Base-by-base conservation (phyloP, 1,140 invertebrate species). In the Caenorhabditis tropicalis region DNA sequence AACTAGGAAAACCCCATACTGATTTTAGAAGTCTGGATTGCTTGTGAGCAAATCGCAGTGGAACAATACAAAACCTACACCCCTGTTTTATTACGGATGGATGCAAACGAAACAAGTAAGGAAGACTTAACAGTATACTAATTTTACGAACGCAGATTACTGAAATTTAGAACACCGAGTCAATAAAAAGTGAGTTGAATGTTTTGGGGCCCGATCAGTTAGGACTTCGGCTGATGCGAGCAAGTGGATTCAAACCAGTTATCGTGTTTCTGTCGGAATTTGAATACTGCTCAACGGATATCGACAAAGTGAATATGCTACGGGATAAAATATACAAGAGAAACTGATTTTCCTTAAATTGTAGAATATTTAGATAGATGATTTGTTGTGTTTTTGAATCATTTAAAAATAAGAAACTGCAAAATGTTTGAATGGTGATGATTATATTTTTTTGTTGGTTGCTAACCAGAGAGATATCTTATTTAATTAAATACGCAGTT, bases 31-130 rank as follows among this genome's bases (percentile, higher is more conserved):
- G 16, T 29, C 60, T 9, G 24, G 27, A 15, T 19, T 58, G 7
- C 82, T 49, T 3, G 36, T 39, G 43, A 82, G 21, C 29, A 74
- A 19, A 12, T 7, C 33, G 3, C 65, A 74, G 24, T 74, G 65
- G 65, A 29, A 29, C 9, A 24, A 33, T 7, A 70, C 9, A 33
- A 70, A 70, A 33, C 39, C 60, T 9, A 36, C 43, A 29, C 82
- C 82, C 1, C 9, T 82, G 16, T 48, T 82, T 19, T 49, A 70
- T 24, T 70, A 65, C 43, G 82, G 60, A 43, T 82, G 58, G 58
- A 58, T n/a, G 43, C 82, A 82, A n/a, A 82, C 31, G 5, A 82
- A 82, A 51, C 36, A 82, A 46, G 58, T 70, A 33, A 39, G 21
- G 10, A 12, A 7, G 27, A 19, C 39, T 80, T 48, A 33, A 2